Evolutionary conservation across 1,140 invertebrate species (phyloP), one percentile per base, ranked within the genome.

Genomic region (Ectropis grisescens): DNA sequence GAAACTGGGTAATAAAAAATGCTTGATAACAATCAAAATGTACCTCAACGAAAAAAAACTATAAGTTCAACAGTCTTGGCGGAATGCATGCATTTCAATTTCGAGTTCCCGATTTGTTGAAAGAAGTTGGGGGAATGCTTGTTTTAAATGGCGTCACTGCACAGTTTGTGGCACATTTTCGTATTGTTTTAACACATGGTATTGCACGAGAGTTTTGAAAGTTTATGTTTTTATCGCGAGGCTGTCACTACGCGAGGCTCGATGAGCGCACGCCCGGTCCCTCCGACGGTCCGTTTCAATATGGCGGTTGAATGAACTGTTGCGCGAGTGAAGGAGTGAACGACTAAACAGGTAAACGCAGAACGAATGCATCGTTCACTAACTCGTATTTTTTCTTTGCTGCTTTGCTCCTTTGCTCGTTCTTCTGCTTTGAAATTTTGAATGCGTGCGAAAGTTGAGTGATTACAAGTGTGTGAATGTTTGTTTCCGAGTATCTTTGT

Each of bases 31-130:
- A 61, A 65, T 68, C 58, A 61, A 79, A 79, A 74, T 54, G 59
- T 54, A 58, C 55, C 55, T 47, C 44, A 64, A 66, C 40, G 52
- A 66, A 70, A 72, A 68, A 71, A 71, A 70, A 41, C 42, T 41
- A 58, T 48, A 75, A 72, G 74, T 79, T 79, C 74, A 79, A 79
- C 58, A 79, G 61, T 68, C 74, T 72, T 60, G 45, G 33, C 64
- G 74, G 74, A 79, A 79, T 79, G 74, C 69, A 64, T 66, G 62
- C 67, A 70, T 75, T 75, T 75, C 58, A 62, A 74, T n/a, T 19
- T 26, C 24, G 24, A 6, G 2, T 26, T 6, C 4, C 24, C 3
- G 6, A 26, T 26, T 10, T 4, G 10, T 10, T n/a, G 4, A 10
- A 26, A 26, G 4, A 26, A 26, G 10, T 26, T 26, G 10, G 3